Percentiles rank a stretch among this genome's conserved stretches.
These are phyloP conservation scores for Bufo gargarizans DNA, from an alignment of 2,113 vertebrate species.

Conservation along the genomic window DNA sequence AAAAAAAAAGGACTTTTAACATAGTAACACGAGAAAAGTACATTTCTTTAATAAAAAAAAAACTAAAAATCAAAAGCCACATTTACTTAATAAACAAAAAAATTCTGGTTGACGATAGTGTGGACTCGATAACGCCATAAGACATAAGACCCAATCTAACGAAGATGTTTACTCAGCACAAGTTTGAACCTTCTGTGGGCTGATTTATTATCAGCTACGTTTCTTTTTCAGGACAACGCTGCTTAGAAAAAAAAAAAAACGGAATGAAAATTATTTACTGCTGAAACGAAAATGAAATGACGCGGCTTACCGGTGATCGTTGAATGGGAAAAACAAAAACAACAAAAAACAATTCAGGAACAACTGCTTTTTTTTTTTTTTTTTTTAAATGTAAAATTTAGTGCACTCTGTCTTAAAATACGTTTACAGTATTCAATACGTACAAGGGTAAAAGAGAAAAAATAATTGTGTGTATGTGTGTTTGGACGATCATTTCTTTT, in stretches of 20 bases:
- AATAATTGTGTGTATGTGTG: slow-evolving; percentile 92
- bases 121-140: slow-evolving; percentile 79
- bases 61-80: slow-evolving; percentile 73
- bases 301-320: slow-evolving; percentile 76
- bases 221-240: slow-evolving; percentile 77
- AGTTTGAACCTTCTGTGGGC: slow-evolving; percentile 77
- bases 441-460: slow-evolving; percentile 94
- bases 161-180: slow-evolving; percentile 88
- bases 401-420: slow-evolving; percentile 99
- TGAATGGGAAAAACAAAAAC: slow-evolving; percentile 71
- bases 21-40: slow-evolving; percentile 80
- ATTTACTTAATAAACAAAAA: slow-evolving; percentile 74
- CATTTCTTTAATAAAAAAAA: slow-evolving; percentile 76
- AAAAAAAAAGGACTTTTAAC: slow-evolving; percentile 77
- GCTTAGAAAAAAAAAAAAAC: slow-evolving; percentile 73
- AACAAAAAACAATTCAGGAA: slow-evolving; percentile 84
- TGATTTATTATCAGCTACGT: slow-evolving; percentile 76
- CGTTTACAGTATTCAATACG: slow-evolving; percentile 99
- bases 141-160: slow-evolving; percentile 80
- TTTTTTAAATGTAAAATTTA: slow-evolving; percentile 82
- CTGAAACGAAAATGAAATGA: slow-evolving; percentile 83
- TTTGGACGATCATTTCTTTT: slow-evolving; percentile 89
- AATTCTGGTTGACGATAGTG: slow-evolving; percentile 80
- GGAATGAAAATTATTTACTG: slow-evolving; percentile 84
- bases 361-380: slow-evolving; percentile 83